Evolutionary conservation across 2,888 invertebrate genomes (phyloP).

Genomic region (Theretra japonica): DNA sequence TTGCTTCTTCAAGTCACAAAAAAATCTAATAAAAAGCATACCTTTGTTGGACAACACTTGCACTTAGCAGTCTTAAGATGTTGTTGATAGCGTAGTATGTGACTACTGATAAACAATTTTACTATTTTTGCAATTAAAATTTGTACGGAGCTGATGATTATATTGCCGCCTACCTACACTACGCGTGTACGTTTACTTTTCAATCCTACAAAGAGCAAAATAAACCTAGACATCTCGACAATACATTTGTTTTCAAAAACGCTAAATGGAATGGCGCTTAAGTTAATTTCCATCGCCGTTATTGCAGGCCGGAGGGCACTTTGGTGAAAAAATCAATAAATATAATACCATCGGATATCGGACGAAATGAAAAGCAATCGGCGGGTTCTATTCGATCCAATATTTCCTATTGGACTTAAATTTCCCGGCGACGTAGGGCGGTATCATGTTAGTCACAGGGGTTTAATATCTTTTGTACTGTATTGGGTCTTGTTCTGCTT

Average conservation of each 20-base stretch:
- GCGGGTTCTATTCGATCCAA: conserved; percentile 56
- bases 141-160: too few relatives aligned
- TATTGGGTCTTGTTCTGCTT: conserved; percentile 17
- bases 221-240: not conserved
- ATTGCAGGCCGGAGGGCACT: conserved; percentile 65
- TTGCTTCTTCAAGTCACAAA: too few relatives aligned
- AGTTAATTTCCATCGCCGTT: conserved; percentile 60
- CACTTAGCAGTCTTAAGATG: too few relatives aligned
- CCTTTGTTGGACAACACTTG: too few relatives aligned
- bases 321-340: conserved; percentile 74
- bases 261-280: conserved; percentile 10
- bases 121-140: too few relatives aligned
- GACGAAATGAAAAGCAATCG: conserved; percentile 68
- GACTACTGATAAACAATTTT: too few relatives aligned
- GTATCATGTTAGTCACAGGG: conserved; percentile 26
- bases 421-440: conserved; percentile 41
- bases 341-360: conserved; percentile 70
- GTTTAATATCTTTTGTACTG: conserved; percentile 8
- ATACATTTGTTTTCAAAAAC: conserved; percentile 1
- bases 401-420: conserved; percentile 57
- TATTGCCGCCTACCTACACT: too few relatives aligned
- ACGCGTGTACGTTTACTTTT: too few relatives aligned
- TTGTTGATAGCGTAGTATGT: too few relatives aligned
- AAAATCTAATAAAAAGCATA: too few relatives aligned
- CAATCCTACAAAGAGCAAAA: too few relatives aligned